Conservation (phyloP, 2,888 invertebrate genomes). For the Campopleginae sp. region DNA sequence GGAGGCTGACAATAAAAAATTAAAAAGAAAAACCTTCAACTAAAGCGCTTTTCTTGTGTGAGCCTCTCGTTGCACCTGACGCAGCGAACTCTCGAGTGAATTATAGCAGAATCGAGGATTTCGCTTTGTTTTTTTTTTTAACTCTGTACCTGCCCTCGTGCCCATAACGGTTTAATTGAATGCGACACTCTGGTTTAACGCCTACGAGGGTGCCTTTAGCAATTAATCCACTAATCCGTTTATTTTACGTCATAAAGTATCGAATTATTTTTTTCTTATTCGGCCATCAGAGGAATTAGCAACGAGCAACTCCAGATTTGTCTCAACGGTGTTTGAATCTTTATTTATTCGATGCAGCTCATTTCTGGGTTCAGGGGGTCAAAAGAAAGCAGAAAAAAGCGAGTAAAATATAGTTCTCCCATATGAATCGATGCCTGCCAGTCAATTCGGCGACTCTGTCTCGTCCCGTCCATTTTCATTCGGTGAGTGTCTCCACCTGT, state of each 20-base stretch:
- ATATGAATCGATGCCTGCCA: slow-evolving; percentile 43
- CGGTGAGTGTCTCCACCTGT: slow-evolving; percentile 44
- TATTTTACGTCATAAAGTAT: slow-evolving; percentile 73
- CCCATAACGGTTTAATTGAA: slow-evolving; percentile 79
- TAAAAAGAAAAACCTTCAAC: slow-evolving; percentile 41
- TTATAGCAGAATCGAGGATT: slow-evolving; percentile 74
- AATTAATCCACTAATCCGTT: slow-evolving; percentile 60
- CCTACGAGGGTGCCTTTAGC: slow-evolving; percentile 39
- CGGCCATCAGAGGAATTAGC: slow-evolving; percentile 17
- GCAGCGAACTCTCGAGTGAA: slow-evolving; percentile 73
- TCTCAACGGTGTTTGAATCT: background rate
- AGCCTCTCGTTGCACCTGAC: slow-evolving; percentile 72
- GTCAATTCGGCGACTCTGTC: slow-evolving; percentile 35
- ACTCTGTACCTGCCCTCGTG: slow-evolving; percentile 41
- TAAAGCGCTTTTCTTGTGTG: slow-evolving; percentile 53
- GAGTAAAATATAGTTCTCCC: background rate
- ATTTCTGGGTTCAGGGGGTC: background rate
- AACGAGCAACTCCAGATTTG: background rate
- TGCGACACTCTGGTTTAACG: slow-evolving; percentile 67
- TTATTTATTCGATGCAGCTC: background rate
- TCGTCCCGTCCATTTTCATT: slow-evolving; percentile 53
- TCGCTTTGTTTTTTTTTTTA: slow-evolving; percentile 51
- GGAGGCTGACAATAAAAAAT: slow-evolving; percentile 53
- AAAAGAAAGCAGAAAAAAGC: background rate
- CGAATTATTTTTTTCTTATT: slow-evolving; percentile 76